Base-by-base conservation (phyloP, 2,113 vertebrate genomes). In the Paralichthys olivaceus region DNA sequence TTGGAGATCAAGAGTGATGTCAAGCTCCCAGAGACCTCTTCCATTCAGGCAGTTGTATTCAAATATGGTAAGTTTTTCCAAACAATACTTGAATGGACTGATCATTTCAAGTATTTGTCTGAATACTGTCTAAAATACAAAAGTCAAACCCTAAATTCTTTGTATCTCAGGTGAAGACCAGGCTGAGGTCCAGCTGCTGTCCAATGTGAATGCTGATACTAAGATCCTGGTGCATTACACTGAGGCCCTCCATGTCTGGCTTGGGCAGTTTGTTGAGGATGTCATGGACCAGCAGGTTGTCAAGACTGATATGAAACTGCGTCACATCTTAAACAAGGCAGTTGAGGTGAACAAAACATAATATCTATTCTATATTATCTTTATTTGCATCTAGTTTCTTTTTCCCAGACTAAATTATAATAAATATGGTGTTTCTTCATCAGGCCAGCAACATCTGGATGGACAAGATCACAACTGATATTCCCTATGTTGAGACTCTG, bases 301-400 rank as follows among this genome's bases (percentile, higher is more conserved):
- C 49, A 95, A 96, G 17, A 96, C 96, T 19, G 95, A 97, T 66
- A 95, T 96, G 96, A 98, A 96, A 77, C 28, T 97, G 73, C 83
- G 95, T 26, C 95, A 98, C 45, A 93, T 98, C 29, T 40, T 94
- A 58, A 95, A 93, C 82, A 96, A 97, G 63, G 91, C 95, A 56
- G 69, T 96, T 0, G 87, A 91, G 94, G 97, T 98, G 93, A 95
- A 94, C 61, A 72, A 0, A 61, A 40, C 14, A 65, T 11, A 12
- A 26, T 60, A 0, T 22, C 2, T 29, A 9, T 53, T 58, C 68
- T 29, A 20, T 0, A 26, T 49, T 34, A 66, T 5, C 19, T n/a
- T 49, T 13, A 25, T 14, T 57, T 61, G 8, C 20, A 22, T 28
- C 0, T 20, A 62, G 25, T 32, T 32, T 28, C 26, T 43, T 25